Percentiles rank a stretch among this genome's conserved stretches.
These are phyloP conservation scores for Dione vanillae DNA, from an alignment of 2,888 invertebrate species.

Conservation along the genomic window DNA sequence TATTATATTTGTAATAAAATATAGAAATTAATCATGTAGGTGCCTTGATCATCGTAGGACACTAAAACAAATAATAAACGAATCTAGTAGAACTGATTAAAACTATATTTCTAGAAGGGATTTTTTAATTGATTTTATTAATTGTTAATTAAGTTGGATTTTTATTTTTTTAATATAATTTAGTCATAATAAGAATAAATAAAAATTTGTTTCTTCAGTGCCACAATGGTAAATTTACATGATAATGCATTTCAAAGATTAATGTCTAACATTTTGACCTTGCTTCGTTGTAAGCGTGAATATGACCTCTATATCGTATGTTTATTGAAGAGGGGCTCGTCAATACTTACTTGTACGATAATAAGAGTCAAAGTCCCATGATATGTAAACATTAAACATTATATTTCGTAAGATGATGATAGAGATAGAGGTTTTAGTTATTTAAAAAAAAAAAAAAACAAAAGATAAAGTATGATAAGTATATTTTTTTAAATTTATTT, in stretches of 20 bases:
- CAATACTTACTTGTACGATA: not conserved
- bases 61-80: too few relatives aligned
- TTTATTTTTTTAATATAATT: too few relatives aligned
- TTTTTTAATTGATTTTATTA: too few relatives aligned
- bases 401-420: not conserved
- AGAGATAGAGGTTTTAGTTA: not conserved
- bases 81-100: too few relatives aligned
- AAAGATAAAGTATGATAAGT: not conserved
- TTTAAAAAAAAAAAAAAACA: not conserved
- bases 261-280: not conserved
- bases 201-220: too few relatives aligned
- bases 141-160: too few relatives aligned
- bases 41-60: too few relatives aligned
- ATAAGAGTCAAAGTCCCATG: not conserved
- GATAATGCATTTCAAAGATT: slow-evolving; percentile 4
- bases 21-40: too few relatives aligned
- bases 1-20: too few relatives aligned
- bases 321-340: slow-evolving; percentile 22
- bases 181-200: too few relatives aligned
- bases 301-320: not conserved
- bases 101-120: too few relatives aligned
- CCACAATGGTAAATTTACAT: not conserved
- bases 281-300: not conserved
- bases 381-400: not conserved
- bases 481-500: slow-evolving; percentile 2